phyloP scores from a whole-genome alignment of 2,797 vertebrate species.

The Tachyglossus aculeatus region DNA sequence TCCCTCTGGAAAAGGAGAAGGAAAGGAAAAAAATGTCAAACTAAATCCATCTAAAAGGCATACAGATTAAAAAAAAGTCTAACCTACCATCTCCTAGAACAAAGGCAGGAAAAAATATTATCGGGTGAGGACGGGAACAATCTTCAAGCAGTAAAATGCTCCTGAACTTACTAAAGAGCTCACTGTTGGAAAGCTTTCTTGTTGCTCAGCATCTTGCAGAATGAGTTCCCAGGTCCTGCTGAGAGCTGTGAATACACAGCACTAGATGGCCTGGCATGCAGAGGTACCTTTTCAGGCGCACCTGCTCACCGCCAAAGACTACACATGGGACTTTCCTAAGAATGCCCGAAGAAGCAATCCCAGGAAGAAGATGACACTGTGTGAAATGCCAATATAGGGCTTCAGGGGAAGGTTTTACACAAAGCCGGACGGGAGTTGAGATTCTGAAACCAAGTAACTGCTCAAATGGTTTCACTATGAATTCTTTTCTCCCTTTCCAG shows the following conservation, averaged over 20 bases:
- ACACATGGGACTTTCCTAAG: too few relatives aligned
- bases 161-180: not conserved
- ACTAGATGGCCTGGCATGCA: not conserved
- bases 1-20: not conserved
- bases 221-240: constrained; percentile 40
- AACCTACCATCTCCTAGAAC: not conserved
- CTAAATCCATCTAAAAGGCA: not conserved
- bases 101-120: constrained; percentile 5
- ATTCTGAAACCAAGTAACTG: not conserved
- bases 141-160: not conserved
- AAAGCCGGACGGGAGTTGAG: too few relatives aligned
- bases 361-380: too few relatives aligned
- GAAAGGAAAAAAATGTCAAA: not conserved
- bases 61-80: not conserved
- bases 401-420: not conserved
- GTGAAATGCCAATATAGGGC: not conserved
- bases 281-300: not conserved
- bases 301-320: too few relatives aligned
- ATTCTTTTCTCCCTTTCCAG: not conserved
- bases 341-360: too few relatives aligned
- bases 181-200: not conserved
- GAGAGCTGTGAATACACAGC: not conserved
- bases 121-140: not conserved
- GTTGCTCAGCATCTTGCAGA: constrained; percentile 21
- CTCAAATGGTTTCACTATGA: not conserved